A percentile compares a stretch with the other conserved stretches of the same genome.
These are phyloP conservation scores for Lamprotornis superbus DNA, from an alignment of 2,113 vertebrate genomes.

Conservation along the genomic window DNA sequence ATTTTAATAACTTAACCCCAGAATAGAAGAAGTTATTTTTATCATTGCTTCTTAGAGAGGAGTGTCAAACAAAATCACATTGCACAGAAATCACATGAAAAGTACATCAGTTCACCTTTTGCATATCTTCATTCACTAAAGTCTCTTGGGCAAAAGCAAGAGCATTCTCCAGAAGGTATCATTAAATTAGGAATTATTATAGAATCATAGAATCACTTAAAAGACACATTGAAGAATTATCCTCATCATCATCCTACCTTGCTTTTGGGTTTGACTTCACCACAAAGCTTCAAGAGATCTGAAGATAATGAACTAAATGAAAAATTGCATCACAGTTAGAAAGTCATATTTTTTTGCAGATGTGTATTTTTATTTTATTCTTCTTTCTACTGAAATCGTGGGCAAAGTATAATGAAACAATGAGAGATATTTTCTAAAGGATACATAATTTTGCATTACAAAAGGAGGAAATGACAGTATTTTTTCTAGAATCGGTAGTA, in stretches of 20 bases:
- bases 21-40: not conserved
- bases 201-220: not conserved
- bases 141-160: not conserved
- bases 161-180: not conserved
- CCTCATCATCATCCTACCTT: conserved; percentile 79
- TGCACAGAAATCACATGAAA: not conserved
- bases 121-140: not conserved
- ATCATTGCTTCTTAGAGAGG: not conserved
- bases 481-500: not conserved
- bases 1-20: not conserved
- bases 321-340: conserved; percentile 30
- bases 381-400: not conserved
- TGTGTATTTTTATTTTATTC: not conserved
- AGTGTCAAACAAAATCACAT: not conserved
- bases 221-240: not conserved
- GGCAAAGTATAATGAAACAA: not conserved
- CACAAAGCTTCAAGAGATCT: conserved; percentile 93
- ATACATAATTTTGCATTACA: not conserved
- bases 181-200: not conserved
- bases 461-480: not conserved
- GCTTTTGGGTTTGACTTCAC: conserved; percentile 88
- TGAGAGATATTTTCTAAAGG: not conserved
- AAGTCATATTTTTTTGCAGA: not conserved
- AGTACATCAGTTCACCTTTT: not conserved
- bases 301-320: conserved; percentile 84